Evolutionary conservation across 2,888 invertebrate species (phyloP), one percentile per base, ranked within the genome.

Genomic region (Diarsia brunnea): DNA sequence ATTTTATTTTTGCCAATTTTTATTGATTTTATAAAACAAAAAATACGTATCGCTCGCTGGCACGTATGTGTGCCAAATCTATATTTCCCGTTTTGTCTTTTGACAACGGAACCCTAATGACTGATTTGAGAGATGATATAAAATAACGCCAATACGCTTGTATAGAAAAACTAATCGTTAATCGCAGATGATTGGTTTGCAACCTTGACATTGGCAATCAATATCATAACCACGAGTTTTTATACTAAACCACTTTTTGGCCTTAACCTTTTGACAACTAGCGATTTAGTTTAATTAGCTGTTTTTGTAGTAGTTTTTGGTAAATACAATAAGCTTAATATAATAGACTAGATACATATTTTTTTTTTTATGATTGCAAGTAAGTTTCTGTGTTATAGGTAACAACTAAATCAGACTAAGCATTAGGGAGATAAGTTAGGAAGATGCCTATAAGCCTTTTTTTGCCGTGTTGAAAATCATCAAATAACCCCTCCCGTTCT

Each of bases 131-230:
- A 45, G 21, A 27, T 0, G n/a, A 4, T 49, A 10, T 24, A 47
- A 27, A 63, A 74, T 31, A 31, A 72, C n/a, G 19, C n/a, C 43
- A n/a, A 61, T 10, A 1, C 0, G 27, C 4, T 8, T 31, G 12
- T 64, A 16, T 10, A 38, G 7, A 53, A 61, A 68, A 75, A 60
- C 16, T 8, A 0, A 58, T 45, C 14, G 31, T 11, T 60, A 21
- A 51, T 71, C 27, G 43, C 45, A 5, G 67, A 2, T 60, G 14
- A 60, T 68, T 73, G 38, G 4, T 43, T 1, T 24, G 49, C 12
- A n/a, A 55, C 77, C 77, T 71, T 77, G 71, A 51, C 77, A 77
- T 78, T 78, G 58, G 14, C 11, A 8, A 4, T 77, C 43, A 76
- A 49, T 27, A 77, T 43, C 43, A 43, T n/a, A 24, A 58, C 16